Conservation (phyloP, 2,113 vertebrate species). For the Thunnus thynnus region DNA sequence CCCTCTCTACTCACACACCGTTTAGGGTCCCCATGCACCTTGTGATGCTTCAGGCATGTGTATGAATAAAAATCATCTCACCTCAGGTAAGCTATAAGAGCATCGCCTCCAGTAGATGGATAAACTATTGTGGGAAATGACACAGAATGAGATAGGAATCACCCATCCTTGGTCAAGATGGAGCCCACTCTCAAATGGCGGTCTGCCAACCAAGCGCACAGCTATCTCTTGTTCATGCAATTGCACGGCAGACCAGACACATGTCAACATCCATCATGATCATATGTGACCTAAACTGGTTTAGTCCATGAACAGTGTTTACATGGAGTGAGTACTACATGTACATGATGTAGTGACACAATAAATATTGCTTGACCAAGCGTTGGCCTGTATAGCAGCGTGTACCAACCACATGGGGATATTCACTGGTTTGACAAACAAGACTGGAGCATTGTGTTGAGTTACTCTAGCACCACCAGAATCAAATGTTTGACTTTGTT, state of each 20-base stretch:
- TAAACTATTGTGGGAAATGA: conserved; percentile 51
- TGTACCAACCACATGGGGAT: background rate
- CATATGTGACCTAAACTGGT: conserved; percentile 54
- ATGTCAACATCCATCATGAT: conserved; percentile 68
- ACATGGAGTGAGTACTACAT: conserved; percentile 5
- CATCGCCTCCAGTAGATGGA: conserved; percentile 36
- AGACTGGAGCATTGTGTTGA: background rate
- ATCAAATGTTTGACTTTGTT: background rate
- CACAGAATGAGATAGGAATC: conserved; percentile 62
- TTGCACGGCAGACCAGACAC: conserved; percentile 50
- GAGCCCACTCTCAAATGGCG: conserved; percentile 61
- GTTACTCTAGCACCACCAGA: background rate
- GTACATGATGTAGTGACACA: conserved; percentile 20
- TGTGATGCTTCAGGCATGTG: conserved; percentile 31
- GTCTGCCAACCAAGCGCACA: conserved; percentile 53
- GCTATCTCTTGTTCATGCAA: conserved; percentile 36
- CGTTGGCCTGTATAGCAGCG: conserved; percentile 7
- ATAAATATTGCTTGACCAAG: conserved; percentile 18
- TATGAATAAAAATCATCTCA: conserved; percentile 62
- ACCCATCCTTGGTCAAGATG: conserved; percentile 62
- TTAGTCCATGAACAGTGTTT: conserved; percentile 38
- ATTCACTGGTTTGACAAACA: conserved; percentile 25
- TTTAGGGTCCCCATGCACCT: conserved; percentile 6
- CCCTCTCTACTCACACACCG: background rate
- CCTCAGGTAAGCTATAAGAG: conserved; percentile 32